phyloP scores from a whole-genome alignment of 2,888 invertebrate species.

The Dicranocentrus wangi region DNA sequence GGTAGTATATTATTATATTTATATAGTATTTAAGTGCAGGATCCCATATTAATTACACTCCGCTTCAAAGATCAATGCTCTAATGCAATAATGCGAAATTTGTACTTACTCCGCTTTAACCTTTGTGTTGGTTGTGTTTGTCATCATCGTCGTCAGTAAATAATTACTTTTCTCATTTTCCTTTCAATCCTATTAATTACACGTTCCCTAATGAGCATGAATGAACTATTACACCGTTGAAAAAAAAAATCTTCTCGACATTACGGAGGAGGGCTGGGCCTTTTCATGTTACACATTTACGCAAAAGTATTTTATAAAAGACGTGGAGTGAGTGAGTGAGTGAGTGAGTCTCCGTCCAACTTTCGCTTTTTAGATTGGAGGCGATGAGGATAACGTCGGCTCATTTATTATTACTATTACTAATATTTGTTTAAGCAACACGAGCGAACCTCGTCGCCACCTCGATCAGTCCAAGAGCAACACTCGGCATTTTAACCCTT shows the following conservation, averaged over 20 bases:
- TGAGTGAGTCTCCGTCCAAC: too few relatives aligned
- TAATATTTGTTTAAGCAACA: conserved; percentile 24
- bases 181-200: conserved; percentile 41
- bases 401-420: not conserved
- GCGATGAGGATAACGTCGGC: not conserved
- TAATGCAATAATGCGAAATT: not conserved
- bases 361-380: not conserved
- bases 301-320: not conserved
- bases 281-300: not conserved
- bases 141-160: conserved; percentile 19
- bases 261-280: not conserved
- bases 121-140: not conserved
- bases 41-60: too few relatives aligned
- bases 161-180: conserved; percentile 50
- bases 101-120: not conserved
- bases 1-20: too few relatives aligned
- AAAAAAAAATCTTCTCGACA: not conserved
- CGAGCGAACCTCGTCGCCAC: conserved; percentile 6
- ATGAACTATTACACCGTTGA: not conserved
- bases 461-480: not conserved
- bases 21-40: too few relatives aligned
- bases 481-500: too few relatives aligned
- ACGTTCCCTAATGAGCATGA: conserved; percentile 39
- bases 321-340: too few relatives aligned
- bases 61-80: too few relatives aligned